Conservation (phyloP, 2,113 vertebrate genomes). For the Nannospalax galili region DNA sequence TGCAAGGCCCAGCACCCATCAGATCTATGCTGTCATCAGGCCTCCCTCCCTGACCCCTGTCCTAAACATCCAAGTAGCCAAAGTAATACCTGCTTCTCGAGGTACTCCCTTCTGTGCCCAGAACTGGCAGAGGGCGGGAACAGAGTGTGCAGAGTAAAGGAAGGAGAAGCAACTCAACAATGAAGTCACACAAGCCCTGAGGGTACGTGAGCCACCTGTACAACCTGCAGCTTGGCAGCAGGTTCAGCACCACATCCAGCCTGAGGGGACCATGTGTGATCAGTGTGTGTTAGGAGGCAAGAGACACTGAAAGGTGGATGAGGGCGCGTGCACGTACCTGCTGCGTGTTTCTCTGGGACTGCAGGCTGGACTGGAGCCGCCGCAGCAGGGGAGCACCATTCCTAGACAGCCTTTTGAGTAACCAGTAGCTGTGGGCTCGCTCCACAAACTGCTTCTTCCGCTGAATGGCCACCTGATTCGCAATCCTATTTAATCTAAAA, state of each 20-base stretch:
- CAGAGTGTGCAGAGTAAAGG: background rate
- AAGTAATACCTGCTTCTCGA: background rate
- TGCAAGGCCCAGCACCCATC: background rate
- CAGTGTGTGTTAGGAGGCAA: no score
- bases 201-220: no score
- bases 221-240: background rate
- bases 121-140: background rate
- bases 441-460: conserved; percentile 98
- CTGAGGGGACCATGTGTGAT: rapidly evolving
- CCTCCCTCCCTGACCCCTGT: background rate
- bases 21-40: background rate
- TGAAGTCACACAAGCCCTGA: rapidly evolving
- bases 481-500: conserved; percentile 96
- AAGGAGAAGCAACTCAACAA: background rate
- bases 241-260: background rate
- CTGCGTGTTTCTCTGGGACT: conserved; percentile 92
- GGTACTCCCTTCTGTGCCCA: background rate
- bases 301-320: no score
- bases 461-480: conserved; percentile 97
- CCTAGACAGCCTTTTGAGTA: conserved; percentile 95
- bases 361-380: conserved; percentile 94
- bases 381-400: conserved; percentile 95
- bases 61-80: background rate
- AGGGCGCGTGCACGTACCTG: conserved; percentile 87
- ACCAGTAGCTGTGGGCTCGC: conserved; percentile 97